Evolutionary conservation across 2,113 vertebrate genomes (phyloP).

Genomic region (Vicugna pacos): DNA sequence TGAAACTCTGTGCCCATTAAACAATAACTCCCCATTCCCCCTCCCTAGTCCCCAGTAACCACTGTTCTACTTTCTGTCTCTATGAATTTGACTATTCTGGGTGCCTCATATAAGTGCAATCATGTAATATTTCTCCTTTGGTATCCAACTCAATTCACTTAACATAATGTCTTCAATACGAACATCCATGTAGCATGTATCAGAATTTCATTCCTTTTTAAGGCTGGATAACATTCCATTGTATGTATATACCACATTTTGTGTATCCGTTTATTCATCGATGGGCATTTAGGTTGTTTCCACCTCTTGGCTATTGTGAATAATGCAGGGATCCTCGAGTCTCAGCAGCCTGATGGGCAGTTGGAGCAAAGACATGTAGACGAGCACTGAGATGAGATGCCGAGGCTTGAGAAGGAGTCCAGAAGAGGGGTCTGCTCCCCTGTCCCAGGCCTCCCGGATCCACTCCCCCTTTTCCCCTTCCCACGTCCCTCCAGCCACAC

Average conservation of each 20-base stretch:
- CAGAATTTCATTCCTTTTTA: background rate
- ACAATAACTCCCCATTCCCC: no score
- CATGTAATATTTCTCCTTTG: background rate
- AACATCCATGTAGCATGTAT: background rate
- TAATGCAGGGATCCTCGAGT: background rate
- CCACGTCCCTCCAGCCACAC: background rate
- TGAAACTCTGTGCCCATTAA: background rate
- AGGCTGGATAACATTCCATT: background rate
- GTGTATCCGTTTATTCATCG: background rate
- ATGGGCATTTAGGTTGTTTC: background rate
- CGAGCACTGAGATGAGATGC: background rate
- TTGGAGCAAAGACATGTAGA: background rate
- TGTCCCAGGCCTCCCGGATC: background rate
- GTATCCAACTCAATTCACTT: background rate
- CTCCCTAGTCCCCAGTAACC: background rate
- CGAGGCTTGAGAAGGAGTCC: background rate
- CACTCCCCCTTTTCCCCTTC: no score
- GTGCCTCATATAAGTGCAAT: background rate
- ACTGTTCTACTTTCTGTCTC: background rate
- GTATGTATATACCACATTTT: background rate
- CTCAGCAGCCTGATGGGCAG: background rate
- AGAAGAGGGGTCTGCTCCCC: background rate
- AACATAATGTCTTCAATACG: background rate
- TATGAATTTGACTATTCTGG: background rate
- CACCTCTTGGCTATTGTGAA: background rate